Conservation (phyloP, 2,797 vertebrate genomes). For the Notoglanidium macrostoma region DNA sequence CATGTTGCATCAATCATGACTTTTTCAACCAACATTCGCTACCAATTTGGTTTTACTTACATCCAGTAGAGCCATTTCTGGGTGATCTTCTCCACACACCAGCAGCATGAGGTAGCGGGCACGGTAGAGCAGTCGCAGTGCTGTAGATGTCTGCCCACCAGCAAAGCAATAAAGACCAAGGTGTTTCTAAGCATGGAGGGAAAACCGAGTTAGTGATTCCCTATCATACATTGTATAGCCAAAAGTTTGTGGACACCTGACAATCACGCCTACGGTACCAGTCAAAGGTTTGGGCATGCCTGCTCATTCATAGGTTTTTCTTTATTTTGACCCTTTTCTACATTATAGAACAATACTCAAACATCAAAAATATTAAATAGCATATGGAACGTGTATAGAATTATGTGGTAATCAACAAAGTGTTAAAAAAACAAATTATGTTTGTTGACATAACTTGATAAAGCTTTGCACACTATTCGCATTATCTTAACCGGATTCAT, state of each 20-base stretch:
- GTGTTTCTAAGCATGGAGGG: constrained; percentile 75
- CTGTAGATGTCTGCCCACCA: constrained; percentile 81
- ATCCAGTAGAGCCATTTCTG: constrained; percentile 87
- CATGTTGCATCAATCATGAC: not conserved
- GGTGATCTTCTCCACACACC: constrained; percentile 90
- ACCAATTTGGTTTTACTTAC: constrained; percentile 69
- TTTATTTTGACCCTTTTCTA: too few species aligned
- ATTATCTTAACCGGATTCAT: too few species aligned
- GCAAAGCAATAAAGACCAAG: constrained; percentile 92
- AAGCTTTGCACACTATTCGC: too few species aligned
- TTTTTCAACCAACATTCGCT: not conserved
- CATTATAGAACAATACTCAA: too few species aligned
- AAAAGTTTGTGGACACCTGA: not conserved
- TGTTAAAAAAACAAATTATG: too few species aligned
- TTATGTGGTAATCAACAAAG: too few species aligned
- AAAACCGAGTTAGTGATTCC: not conserved
- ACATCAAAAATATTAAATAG: too few species aligned
- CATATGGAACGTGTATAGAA: too few species aligned
- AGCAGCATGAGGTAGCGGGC: constrained; percentile 90
- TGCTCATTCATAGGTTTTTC: too few species aligned
- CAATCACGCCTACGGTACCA: too few species aligned
- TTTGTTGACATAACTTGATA: too few species aligned
- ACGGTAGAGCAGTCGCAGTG: constrained; percentile 85
- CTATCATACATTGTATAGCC: not conserved
- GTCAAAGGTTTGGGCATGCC: too few species aligned